Percentiles rank a stretch among this genome's conserved stretches.
Conservation (phyloP, 1,140 invertebrate genomes). For the Eupeodes corollae region DNA sequence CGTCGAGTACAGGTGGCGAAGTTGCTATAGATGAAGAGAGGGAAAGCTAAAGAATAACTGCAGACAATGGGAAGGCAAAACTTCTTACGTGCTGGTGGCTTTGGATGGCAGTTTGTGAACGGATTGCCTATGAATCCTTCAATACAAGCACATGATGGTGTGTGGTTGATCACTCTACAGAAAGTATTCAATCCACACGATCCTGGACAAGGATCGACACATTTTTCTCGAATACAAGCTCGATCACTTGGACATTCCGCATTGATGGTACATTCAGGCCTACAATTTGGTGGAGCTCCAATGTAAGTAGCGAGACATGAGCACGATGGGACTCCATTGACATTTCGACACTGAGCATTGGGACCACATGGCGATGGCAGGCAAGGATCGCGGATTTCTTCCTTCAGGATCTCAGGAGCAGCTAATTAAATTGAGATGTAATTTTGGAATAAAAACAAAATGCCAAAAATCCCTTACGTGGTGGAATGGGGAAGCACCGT, state of each 20-base stretch:
- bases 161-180: slow-evolving; percentile 56
- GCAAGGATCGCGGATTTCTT: slow-evolving; percentile 52
- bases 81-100: slow-evolving; percentile 34
- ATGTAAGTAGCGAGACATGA: slow-evolving; percentile 65
- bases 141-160: slow-evolving; percentile 52
- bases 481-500: slow-evolving; percentile 45
- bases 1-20: slow-evolving; percentile 19
- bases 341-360: slow-evolving; percentile 65
- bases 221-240: slow-evolving; percentile 69
- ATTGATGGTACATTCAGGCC: slow-evolving; percentile 71
- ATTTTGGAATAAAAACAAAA: slow-evolving; percentile 54
- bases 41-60: slow-evolving; percentile 3
- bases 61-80: not conserved
- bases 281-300: slow-evolving; percentile 67
- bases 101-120: slow-evolving; percentile 51
- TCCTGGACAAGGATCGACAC: slow-evolving; percentile 70
- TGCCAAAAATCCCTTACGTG: slow-evolving; percentile 40
- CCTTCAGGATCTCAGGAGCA: slow-evolving; percentile 53
- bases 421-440: slow-evolving; percentile 41
- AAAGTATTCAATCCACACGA: slow-evolving; percentile 67
- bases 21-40: slow-evolving; percentile 15
- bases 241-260: slow-evolving; percentile 68
- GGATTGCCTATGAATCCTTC: slow-evolving; percentile 60
- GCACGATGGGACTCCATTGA: slow-evolving; percentile 59
- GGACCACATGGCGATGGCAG: slow-evolving; percentile 67